Evolutionary conservation across 2,797 vertebrate species (phyloP).

Genomic region (Phoxinus dragarum): DNA sequence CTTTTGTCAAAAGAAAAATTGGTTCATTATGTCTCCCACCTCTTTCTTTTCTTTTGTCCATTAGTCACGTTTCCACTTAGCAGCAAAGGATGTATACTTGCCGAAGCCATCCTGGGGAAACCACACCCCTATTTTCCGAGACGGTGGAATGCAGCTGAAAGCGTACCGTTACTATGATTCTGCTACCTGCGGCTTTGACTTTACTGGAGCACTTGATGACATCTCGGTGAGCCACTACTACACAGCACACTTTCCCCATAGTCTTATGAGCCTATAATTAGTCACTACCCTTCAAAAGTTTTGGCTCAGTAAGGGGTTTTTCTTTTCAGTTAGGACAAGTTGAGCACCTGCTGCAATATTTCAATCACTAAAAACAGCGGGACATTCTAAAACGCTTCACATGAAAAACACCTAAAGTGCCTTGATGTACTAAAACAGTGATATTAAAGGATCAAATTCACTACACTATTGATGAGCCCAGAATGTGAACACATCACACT

Average conservation of each 20-base stretch:
- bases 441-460: background rate
- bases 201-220: constrained; percentile 91
- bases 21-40: background rate
- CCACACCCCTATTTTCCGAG: constrained; percentile 97
- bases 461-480: background rate
- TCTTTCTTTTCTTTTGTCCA: background rate
- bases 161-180: constrained; percentile 95
- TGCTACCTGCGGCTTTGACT: constrained; percentile 94
- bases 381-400: background rate
- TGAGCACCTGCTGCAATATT: background rate
- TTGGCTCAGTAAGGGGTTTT: background rate
- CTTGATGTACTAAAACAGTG: background rate
- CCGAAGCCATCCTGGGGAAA: constrained; percentile 98
- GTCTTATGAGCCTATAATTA: background rate
- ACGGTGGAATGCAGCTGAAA: constrained; percentile 93
- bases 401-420: background rate
- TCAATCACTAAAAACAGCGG: background rate
- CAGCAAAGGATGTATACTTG: constrained; percentile 88
- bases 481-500: background rate
- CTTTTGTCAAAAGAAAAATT: background rate
- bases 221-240: constrained; percentile 86
- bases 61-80: constrained; percentile 91
- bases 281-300: background rate
- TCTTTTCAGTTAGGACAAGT: background rate
- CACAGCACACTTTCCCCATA: background rate